A percentile compares a stretch with the other conserved stretches of the same genome.
Evolutionary conservation across 2,797 vertebrate species (phyloP).

Genomic region (Prunella strophiata): DNA sequence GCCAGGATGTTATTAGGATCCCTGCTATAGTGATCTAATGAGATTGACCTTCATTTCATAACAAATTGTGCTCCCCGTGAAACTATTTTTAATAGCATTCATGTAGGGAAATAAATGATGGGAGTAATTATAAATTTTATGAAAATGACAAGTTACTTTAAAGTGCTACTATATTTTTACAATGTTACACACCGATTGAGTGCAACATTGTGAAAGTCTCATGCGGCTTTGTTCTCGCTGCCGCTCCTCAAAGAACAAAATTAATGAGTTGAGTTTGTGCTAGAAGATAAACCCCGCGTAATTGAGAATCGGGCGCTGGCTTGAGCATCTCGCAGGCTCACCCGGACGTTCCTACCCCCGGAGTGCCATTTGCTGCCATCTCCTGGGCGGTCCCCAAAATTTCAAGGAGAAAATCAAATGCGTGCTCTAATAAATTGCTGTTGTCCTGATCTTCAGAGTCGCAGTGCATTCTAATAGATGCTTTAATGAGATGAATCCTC

Average conservation of each 20-base stretch:
- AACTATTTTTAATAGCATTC: slow-evolving; percentile 47
- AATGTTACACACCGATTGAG: background rate
- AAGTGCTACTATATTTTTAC: background rate
- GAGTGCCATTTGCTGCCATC: slow-evolving; percentile 44
- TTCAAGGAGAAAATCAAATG: background rate
- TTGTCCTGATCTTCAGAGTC: background rate
- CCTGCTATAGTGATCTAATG: slow-evolving; percentile 29
- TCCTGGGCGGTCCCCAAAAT: background rate
- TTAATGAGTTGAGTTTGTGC: background rate
- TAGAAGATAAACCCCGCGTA: background rate
- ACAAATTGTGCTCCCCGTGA: slow-evolving; percentile 30
- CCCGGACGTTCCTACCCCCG: background rate
- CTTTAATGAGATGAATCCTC: background rate
- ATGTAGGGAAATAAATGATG: background rate
- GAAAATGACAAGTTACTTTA: background rate
- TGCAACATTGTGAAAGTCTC: background rate
- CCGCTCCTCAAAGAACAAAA: background rate
- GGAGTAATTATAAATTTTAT: background rate
- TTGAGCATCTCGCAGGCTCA: background rate
- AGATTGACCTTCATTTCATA: slow-evolving; percentile 59
- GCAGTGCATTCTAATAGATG: background rate
- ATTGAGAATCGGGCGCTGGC: accelerated
- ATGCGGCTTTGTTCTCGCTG: background rate
- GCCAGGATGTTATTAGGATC: slow-evolving; percentile 41
- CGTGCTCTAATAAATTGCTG: background rate